Evolutionary conservation across 2,888 invertebrate species (phyloP).

Genomic region (Candidula unifasciata): DNA sequence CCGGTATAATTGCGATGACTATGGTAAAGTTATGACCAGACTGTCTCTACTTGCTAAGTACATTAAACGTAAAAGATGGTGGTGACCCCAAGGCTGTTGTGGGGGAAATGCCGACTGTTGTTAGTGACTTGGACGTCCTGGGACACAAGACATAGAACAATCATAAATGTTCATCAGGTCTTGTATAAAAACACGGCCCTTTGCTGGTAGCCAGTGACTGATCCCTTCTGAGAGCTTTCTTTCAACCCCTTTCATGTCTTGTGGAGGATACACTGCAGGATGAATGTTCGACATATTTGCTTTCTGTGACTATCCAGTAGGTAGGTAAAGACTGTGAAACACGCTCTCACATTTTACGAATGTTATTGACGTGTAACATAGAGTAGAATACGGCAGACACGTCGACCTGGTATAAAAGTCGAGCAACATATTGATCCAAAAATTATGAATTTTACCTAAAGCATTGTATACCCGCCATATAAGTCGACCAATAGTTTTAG

Average conservation of each 20-base stretch:
- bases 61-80: slow-evolving; percentile 39
- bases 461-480: too few relatives aligned
- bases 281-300: neutral
- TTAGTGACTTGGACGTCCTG: slow-evolving; percentile 16
- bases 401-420: too few relatives aligned
- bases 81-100: neutral
- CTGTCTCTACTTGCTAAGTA: slow-evolving; percentile 30
- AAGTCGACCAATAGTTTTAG: too few relatives aligned
- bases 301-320: too few relatives aligned
- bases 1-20: slow-evolving; percentile 16
- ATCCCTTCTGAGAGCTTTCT: neutral
- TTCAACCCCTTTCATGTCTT: neutral
- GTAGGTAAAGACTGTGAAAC: too few relatives aligned
- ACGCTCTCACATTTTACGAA: too few relatives aligned
- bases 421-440: too few relatives aligned
- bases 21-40: slow-evolving; percentile 14
- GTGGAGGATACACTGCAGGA: neutral
- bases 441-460: too few relatives aligned
- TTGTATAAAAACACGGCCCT: slow-evolving; percentile 34
- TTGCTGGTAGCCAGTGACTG: neutral
- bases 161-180: slow-evolving; percentile 33
- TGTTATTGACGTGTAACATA: too few relatives aligned
- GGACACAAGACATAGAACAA: slow-evolving; percentile 24
- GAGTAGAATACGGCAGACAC: too few relatives aligned
- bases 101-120: slow-evolving; percentile 21